phyloP scores from a whole-genome alignment of 2,113 vertebrate species.

The Sarotherodon lohbergeri region DNA sequence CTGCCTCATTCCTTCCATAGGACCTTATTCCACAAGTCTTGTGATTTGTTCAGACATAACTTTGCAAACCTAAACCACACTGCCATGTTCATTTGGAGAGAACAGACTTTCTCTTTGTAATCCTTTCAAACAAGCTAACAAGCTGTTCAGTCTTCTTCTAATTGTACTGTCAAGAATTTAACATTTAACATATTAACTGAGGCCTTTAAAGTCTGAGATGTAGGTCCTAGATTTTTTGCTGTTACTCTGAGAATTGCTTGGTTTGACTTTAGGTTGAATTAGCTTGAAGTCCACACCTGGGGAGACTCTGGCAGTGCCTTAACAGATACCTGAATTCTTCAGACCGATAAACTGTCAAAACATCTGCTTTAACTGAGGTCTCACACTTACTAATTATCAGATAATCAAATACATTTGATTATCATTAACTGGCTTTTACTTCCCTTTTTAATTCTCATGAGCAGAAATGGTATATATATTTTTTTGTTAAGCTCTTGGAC shows the following conservation, averaged over 20 bases:
- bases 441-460: rapidly evolving
- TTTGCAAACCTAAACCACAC: neutral
- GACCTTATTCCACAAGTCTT: neutral
- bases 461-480: neutral
- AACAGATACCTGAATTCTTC: neutral
- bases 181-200: neutral
- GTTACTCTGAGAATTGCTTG: neutral
- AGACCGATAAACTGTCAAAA: neutral
- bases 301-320: neutral
- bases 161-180: neutral
- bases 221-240: neutral
- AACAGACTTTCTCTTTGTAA: neutral
- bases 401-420: neutral
- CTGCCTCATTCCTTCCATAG: neutral
- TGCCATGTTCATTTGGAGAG: neutral
- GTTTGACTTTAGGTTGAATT: neutral
- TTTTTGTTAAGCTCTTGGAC: neutral
- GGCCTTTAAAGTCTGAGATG: neutral
- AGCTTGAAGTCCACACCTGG: neutral
- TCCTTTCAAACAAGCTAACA: neutral
- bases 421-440: rapidly evolving
- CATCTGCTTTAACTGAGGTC: neutral
- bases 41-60: neutral
- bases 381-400: neutral
- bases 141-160: neutral